Evolutionary conservation across 2,888 invertebrate genomes (phyloP).

Genomic region (Trachelus iudaicus): DNA sequence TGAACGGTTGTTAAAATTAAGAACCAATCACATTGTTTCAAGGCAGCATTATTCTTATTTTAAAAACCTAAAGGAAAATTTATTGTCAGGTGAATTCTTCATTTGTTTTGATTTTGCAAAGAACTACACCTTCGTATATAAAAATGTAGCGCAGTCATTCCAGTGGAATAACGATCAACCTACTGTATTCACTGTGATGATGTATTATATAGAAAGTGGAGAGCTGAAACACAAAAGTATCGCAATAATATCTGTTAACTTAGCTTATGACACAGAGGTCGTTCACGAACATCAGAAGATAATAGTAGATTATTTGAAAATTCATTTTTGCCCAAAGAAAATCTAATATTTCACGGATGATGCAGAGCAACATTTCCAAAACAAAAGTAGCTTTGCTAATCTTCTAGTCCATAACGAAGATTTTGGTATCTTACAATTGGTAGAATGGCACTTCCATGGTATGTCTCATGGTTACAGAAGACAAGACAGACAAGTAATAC

Average conservation of each 20-base stretch:
- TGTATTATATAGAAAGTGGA: constrained; percentile 23
- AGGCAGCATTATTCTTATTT: constrained; percentile 15
- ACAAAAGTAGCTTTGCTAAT: constrained; percentile 17
- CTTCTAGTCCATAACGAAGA: constrained; percentile 7
- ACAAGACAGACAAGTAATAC: neutral
- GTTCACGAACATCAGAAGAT: constrained; percentile 21
- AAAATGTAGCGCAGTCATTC: constrained; percentile 28
- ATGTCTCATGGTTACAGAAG: neutral
- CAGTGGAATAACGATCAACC: constrained; percentile 17
- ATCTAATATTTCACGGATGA: neutral
- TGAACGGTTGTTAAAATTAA: neutral
- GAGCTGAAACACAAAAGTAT: constrained; percentile 21
- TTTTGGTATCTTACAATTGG: neutral
- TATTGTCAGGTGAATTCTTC: constrained; percentile 18
- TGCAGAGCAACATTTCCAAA: constrained; percentile 12
- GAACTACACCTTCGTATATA: constrained; percentile 23
- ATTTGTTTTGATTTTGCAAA: constrained; percentile 22
- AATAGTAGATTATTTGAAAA: neutral
- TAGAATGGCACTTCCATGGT: constrained; percentile 11
- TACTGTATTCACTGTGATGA: constrained; percentile 25
- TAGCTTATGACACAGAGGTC: constrained; percentile 25
- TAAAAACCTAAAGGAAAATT: constrained; percentile 2
- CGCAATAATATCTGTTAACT: constrained; percentile 24
- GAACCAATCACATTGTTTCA: constrained; percentile 23
- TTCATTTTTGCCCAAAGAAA: neutral